Evolutionary conservation across 2,113 vertebrate genomes (phyloP), one percentile per base, ranked within the genome.

Genomic region (Fregata magnificens): DNA sequence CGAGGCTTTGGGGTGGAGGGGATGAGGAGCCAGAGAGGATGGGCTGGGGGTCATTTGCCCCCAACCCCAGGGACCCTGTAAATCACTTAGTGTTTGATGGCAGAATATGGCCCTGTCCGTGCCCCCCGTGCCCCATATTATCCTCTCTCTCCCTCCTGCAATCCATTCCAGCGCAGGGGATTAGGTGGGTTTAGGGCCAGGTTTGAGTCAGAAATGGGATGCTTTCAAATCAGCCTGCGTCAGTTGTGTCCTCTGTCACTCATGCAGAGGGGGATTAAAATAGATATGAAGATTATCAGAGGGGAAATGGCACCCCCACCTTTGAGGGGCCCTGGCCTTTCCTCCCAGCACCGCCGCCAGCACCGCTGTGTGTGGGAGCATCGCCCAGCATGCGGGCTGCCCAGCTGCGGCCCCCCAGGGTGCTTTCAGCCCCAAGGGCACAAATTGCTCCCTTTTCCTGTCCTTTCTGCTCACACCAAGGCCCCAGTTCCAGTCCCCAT

Each of bases 111-210:
- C 36, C 66, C 65, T 72, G 65, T 62, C 72, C 0, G 11, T 1
- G 26, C 63, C 56, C 87, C 81, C 76, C 32, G 5, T 16, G 0
- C 18, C 76, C 88, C 21, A 16, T 47, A 58, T 95, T 79, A 82
- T 47, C 94, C 80, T 61, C 79, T 42, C 80, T 50, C 32, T 71
- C 47, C 50, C 36, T 86, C 65, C 88, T 12, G 16, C 94, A 96
- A 92, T 94, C 92, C 90, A 20, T 61, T 44, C 80, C 82, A 52
- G 72, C 38, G 1, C 7, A 2, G 53, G 62, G 91, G 98, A 98
- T 97, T 98, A 98, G 94, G 86, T 44, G 79, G 97, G 92, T 97
- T 98, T 98, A 93, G 96, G 96, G 96, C 93, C 11, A 40, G 86
- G 95, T 22, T 89, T 52, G 58, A 95, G 89, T 95, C 73, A 24